These are phyloP conservation scores for Disparrhopalites patrizii DNA, from an alignment of 2,888 invertebrate genomes.

Conservation along the genomic window DNA sequence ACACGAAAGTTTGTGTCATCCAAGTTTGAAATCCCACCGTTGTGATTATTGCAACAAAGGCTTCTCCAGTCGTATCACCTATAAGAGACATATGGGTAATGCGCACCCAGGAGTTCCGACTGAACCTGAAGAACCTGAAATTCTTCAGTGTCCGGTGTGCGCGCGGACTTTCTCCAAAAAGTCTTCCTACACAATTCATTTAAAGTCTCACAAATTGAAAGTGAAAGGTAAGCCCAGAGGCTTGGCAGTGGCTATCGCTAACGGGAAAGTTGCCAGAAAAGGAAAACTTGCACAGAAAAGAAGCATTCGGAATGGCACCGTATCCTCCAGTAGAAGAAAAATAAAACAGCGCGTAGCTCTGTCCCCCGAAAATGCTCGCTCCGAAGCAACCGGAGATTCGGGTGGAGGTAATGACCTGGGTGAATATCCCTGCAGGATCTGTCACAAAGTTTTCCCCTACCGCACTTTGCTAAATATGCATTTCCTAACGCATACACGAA, in stretches of 20 bases:
- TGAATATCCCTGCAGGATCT: conserved; percentile 13
- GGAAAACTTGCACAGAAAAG: background rate
- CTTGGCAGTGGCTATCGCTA: background rate
- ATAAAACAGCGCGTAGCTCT: background rate
- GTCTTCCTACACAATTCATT: conserved; percentile 23
- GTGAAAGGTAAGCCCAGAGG: background rate
- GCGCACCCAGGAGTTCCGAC: conserved; percentile 24
- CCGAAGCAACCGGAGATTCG: background rate
- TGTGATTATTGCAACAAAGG: conserved; percentile 32
- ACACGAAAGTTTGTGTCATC: conserved; percentile 33
- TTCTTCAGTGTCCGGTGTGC: conserved; percentile 25
- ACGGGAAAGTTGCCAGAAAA: background rate
- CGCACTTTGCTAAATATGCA: conserved; percentile 20
- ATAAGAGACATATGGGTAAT: conserved; percentile 31
- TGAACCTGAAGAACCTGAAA: background rate
- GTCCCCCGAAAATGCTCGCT: background rate
- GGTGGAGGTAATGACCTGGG: background rate
- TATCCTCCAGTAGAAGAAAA: background rate
- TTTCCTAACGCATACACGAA: conserved; percentile 15
- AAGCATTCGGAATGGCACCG: background rate
- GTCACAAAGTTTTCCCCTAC: conserved; percentile 19
- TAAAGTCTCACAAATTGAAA: conserved; percentile 6
- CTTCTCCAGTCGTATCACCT: conserved; percentile 30
- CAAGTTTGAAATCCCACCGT: conserved; percentile 21
- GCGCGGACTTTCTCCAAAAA: conserved; percentile 28